Evolutionary conservation across 2,888 invertebrate species (phyloP).

Genomic region (Lepas anatifera): DNA sequence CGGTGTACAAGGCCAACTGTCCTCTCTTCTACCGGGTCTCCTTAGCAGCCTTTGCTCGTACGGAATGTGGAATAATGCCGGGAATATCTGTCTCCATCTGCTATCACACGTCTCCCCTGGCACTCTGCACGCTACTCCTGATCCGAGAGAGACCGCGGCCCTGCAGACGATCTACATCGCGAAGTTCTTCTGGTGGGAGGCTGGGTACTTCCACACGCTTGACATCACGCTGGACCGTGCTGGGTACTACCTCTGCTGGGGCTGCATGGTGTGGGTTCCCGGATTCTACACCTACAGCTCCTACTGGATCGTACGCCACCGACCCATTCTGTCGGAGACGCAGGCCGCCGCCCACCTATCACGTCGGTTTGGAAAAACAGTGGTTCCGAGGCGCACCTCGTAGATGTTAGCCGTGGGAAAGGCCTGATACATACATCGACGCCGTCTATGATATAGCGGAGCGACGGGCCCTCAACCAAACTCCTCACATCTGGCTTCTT

Average conservation of each 20-base stretch:
- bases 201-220: slow-evolving; percentile 43
- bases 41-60: slow-evolving; percentile 31
- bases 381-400: slow-evolving; percentile 34
- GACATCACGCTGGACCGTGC: slow-evolving; percentile 45
- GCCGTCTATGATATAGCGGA: slow-evolving; percentile 31
- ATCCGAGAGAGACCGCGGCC: slow-evolving; percentile 32
- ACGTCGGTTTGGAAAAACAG: slow-evolving; percentile 42
- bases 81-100: slow-evolving; percentile 34
- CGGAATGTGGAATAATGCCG: slow-evolving; percentile 31
- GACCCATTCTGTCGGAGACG: slow-evolving; percentile 27
- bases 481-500: slow-evolving; percentile 45
- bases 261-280: slow-evolving; percentile 41
- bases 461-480: slow-evolving; percentile 33
- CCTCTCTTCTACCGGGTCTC: slow-evolving; percentile 38
- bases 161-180: slow-evolving; percentile 41
- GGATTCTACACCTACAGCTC: slow-evolving; percentile 34
- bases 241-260: slow-evolving; percentile 41
- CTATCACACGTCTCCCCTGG: slow-evolving; percentile 35
- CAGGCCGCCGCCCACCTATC: slow-evolving; percentile 37
- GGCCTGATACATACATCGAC: slow-evolving; percentile 27
- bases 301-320: slow-evolving; percentile 38
- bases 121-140: slow-evolving; percentile 35
- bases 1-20: slow-evolving; percentile 40
- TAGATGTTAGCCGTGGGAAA: slow-evolving; percentile 24
- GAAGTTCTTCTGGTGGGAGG: slow-evolving; percentile 47